Conservation (phyloP, 2,888 invertebrate genomes). For the Phortica okadai region DNA sequence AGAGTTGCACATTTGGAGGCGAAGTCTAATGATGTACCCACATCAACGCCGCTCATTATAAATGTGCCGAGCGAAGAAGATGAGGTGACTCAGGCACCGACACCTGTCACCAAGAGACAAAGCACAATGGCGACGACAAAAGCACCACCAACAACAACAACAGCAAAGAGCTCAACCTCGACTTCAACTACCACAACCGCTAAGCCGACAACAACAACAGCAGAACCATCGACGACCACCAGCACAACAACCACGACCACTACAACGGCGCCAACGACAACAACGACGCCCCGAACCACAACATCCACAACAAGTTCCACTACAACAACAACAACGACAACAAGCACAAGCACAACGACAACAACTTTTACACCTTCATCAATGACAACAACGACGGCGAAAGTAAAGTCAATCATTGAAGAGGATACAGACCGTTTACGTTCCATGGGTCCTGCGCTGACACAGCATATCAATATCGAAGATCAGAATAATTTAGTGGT, state of each 20-base stretch:
- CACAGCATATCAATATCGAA: slow-evolving; percentile 68
- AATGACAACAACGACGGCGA: slow-evolving; percentile 24
- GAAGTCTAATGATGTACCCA: slow-evolving; percentile 13
- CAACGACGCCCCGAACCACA: slow-evolving; percentile 33
- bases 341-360: slow-evolving; percentile 24
- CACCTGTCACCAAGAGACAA: slow-evolving; percentile 24
- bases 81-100: slow-evolving; percentile 42
- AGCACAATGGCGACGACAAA: slow-evolving; percentile 38
- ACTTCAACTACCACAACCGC: slow-evolving; percentile 33
- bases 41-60: slow-evolving; percentile 71
- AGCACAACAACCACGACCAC: slow-evolving; percentile 36
- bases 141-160: slow-evolving; percentile 40
- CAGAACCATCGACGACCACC: slow-evolving; percentile 27
- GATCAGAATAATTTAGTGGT: slow-evolving; percentile 73
- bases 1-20: slow-evolving; percentile 24
- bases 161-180: slow-evolving; percentile 34
- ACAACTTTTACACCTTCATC: slow-evolving; percentile 1
- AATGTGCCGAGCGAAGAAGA: slow-evolving; percentile 72
- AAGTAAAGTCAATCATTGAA: slow-evolving; percentile 55
- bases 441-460: slow-evolving; percentile 65
- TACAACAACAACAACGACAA: slow-evolving; percentile 38
- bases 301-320: slow-evolving; percentile 37
- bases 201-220: slow-evolving; percentile 33
- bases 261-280: slow-evolving; percentile 33
- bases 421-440: slow-evolving; percentile 66